Base-by-base conservation (phyloP, 2,797 vertebrate genomes). In the Notolabrus celidotus region DNA sequence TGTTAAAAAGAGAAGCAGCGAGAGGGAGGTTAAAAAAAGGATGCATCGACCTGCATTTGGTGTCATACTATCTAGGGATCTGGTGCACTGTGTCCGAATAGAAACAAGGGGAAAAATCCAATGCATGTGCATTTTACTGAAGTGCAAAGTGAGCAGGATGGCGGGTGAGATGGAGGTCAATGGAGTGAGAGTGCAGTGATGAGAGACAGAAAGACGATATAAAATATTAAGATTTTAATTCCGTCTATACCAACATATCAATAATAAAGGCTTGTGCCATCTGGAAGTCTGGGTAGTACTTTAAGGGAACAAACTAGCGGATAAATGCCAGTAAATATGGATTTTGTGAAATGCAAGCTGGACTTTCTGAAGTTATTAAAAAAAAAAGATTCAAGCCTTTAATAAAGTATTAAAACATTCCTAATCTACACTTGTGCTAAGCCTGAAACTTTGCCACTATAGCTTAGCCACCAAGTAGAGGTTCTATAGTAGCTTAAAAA, bases 391-490 rank as follows among this genome's bases (percentile, higher is more conserved):
- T 65, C 5, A 47, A 27, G 58, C 62, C 46, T 82, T 77, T 65
- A 71, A 64, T 36, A 74, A 85, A 80, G 60, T 54, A 74, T 67
- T 67, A 82, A 79, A 77, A 71, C 54, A 63, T 33, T 69, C 39
- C 55, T 83, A 83, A 89, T 86, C 87, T 80, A 70, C 55, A 56
- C 41, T 82, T 33, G 62, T 33, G 54, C 55, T 84, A 84, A 92
- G 71, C 70, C 47, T 43, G 9, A 80, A 72, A 80, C 68, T 76
- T 65, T 50, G 60, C 62, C 45, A 58, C 66, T 1, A 10, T 55
- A 31, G 79, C 49, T 79, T 36, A 42, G 60, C 19, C 43, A 10
- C 20, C 19, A 67, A 46, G 53, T 57, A 23, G 38, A 71, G 64
- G 50, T 70, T 69, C 46, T 3, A n/a, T n/a, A 77, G 74, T 33